A percentile compares a stretch with the other conserved stretches of the same genome.
Conservation (phyloP, 2,888 invertebrate species). For the Calliopum simillimum region DNA sequence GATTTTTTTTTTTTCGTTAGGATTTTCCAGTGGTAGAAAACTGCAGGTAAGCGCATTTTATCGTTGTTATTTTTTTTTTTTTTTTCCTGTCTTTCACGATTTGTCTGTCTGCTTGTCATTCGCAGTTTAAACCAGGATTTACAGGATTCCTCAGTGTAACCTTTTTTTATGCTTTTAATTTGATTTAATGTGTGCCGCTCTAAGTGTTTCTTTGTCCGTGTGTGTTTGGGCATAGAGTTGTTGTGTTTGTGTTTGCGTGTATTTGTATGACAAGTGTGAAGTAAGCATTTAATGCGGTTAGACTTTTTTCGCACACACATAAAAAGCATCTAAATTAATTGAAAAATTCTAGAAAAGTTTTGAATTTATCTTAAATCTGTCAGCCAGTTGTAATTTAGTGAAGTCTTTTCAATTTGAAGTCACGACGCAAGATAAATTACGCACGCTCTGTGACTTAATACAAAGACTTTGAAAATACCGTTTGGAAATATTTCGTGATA, state of each 20-base stretch:
- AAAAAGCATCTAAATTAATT: too few species aligned
- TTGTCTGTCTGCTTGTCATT: constrained; percentile 10
- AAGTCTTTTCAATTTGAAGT: too few species aligned
- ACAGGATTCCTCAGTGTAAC: constrained; percentile 10
- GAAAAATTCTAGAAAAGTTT: constrained; percentile 8
- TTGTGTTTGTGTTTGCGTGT: constrained; percentile 14
- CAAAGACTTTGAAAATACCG: too few species aligned
- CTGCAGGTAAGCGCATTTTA: not conserved
- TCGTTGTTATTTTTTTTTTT: not conserved
- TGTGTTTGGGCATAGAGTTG: not conserved
- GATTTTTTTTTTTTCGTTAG: not conserved
- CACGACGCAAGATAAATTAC: too few species aligned
- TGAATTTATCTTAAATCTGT: not conserved
- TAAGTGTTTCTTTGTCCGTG: not conserved
- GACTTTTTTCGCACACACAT: too few species aligned
- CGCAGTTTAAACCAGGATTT: constrained; percentile 34
- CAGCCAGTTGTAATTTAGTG: too few species aligned
- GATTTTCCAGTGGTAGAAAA: not conserved
- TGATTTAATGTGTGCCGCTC: constrained; percentile 53
- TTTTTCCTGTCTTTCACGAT: not conserved
- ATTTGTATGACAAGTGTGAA: not conserved
- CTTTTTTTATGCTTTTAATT: constrained; percentile 57
- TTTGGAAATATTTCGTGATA: too few species aligned
- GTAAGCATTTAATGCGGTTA: too few species aligned
- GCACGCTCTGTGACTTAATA: too few species aligned